Percentiles rank a stretch among this genome's conserved stretches.
Evolutionary conservation across 2,797 vertebrate species (phyloP).

Genomic region (Microtus agrestis): DNA sequence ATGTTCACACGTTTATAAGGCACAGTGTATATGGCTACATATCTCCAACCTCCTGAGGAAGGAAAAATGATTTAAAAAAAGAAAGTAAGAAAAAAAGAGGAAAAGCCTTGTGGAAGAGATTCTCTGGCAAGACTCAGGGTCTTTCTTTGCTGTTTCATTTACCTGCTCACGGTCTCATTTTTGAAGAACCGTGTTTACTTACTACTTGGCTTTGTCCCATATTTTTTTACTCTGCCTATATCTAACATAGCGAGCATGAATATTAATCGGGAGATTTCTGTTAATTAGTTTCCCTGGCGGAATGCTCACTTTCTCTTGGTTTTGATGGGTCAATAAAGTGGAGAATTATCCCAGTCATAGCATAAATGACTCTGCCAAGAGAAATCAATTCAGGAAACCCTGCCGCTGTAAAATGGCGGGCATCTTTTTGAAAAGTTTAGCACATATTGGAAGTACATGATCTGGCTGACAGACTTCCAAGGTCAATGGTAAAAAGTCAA

Average conservation of each 20-base stretch:
- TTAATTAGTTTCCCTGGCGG: constrained; percentile 63
- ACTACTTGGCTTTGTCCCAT: neutral
- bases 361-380: constrained; percentile 62
- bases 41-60: neutral
- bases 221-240: neutral
- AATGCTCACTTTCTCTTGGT: constrained; percentile 62
- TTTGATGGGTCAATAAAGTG: constrained; percentile 67
- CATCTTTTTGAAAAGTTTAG: constrained; percentile 65
- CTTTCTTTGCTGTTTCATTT: neutral
- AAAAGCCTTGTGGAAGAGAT: neutral
- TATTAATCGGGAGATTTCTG: constrained; percentile 66
- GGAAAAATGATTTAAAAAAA: neutral
- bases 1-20: neutral
- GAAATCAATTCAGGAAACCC: constrained; percentile 44
- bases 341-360: neutral
- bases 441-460: neutral
- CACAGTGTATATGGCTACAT: rapidly evolving
- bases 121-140: neutral
- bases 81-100: too few relatives aligned
- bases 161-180: neutral
- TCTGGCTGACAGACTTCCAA: constrained; percentile 12
- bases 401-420: neutral
- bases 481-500: constrained; percentile 48
- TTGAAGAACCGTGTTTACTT: neutral
- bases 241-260: neutral